A percentile compares a stretch with the other conserved stretches of the same genome.
These are phyloP conservation scores for Ferrisia virgata DNA, from an alignment of 2,888 invertebrate species.

Conservation along the genomic window DNA sequence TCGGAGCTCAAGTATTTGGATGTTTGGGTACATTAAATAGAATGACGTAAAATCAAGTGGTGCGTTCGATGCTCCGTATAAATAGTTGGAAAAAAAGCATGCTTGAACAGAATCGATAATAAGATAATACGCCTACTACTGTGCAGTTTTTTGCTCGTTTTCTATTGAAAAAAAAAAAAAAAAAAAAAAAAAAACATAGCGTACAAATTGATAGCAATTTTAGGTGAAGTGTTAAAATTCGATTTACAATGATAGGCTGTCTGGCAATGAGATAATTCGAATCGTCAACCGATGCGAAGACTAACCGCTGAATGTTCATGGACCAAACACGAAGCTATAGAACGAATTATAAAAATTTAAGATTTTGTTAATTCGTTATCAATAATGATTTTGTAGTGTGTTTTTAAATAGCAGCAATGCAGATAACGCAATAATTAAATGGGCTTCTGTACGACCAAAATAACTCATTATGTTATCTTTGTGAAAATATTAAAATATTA, in stretches of 20 bases:
- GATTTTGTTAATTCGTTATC: neutral
- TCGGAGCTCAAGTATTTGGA: neutral
- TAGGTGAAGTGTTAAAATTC: neutral
- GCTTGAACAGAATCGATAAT: neutral
- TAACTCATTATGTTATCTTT: neutral
- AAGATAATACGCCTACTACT: neutral
- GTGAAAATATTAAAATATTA: neutral
- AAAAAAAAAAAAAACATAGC: neutral
- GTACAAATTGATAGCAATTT: neutral
- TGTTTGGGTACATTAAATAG: slow-evolving; percentile 9
- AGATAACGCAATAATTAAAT: neutral
- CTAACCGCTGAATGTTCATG: neutral
- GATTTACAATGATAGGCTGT: neutral
- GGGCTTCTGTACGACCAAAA: neutral
- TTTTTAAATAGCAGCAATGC: neutral
- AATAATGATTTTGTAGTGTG: neutral
- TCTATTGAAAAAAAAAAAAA: too few relatives aligned
- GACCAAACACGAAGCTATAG: neutral
- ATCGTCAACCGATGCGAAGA: neutral
- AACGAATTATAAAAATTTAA: neutral
- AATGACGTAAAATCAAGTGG: neutral
- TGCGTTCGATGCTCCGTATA: neutral
- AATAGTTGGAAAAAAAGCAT: neutral
- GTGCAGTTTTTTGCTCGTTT: neutral
- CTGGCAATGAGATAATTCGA: neutral